Conservation (phyloP, 2,888 invertebrate species). For the Biston stratarius region DNA sequence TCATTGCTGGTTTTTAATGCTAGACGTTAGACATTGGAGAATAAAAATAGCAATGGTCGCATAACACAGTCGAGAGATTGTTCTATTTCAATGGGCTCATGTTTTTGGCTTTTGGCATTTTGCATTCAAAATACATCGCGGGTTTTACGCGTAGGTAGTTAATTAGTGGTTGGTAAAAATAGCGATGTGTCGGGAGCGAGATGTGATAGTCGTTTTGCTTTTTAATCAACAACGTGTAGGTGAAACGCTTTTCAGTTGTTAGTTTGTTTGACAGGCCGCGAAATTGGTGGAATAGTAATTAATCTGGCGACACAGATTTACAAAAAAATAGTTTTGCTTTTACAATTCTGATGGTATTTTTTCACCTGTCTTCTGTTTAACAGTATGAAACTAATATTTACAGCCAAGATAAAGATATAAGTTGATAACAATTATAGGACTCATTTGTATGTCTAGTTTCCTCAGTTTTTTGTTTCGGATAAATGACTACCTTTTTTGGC, state of each 20-base stretch:
- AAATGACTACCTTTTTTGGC: too few relatives aligned
- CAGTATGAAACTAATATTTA: too few relatives aligned
- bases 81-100: constrained; percentile 11
- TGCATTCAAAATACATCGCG: constrained; percentile 16
- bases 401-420: too few relatives aligned
- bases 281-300: constrained; percentile 77
- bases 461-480: too few relatives aligned
- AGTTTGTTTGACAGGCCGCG: constrained; percentile 69
- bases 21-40: neutral
- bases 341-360: neutral
- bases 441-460: too few relatives aligned
- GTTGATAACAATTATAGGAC: too few relatives aligned
- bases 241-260: constrained; percentile 63
- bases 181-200: constrained; percentile 28
- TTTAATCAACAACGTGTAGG: constrained; percentile 52
- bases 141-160: constrained; percentile 35
- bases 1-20: constrained; percentile 18
- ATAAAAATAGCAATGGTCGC: constrained; percentile 26
- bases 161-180: constrained; percentile 17
- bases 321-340: neutral
- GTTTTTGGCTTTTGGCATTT: neutral
- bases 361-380: neutral
- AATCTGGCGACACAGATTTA: constrained; percentile 54
- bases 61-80: neutral
- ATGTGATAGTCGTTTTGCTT: constrained; percentile 21